Evolutionary conservation across 1,140 invertebrate genomes (phyloP), one percentile per base, ranked within the genome.

Genomic region (Centruroides sculpturatus): DNA sequence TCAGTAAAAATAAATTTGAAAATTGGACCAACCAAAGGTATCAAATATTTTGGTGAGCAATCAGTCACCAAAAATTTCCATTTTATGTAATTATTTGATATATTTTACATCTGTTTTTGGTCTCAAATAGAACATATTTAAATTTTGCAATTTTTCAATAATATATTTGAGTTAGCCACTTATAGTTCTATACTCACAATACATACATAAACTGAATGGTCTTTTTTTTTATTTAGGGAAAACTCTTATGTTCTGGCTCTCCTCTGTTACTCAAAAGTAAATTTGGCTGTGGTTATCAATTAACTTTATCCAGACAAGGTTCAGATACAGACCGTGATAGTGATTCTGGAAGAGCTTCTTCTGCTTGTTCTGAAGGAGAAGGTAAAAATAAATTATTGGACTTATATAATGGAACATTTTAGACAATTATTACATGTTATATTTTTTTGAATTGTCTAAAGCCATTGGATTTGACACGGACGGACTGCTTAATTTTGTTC

Each of bases 231-330:
- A 48, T 23, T 11, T 34, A 64, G 63, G 80, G 80, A 34, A 71
- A 76, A 61, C 69, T 82, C 11, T 70, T 75, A 36, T 76, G 77
- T 63, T 70, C 71, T 62, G 80, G 80, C 6, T 78, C 78, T 4
- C 75, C 76, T 34, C 69, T 80, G n/a, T 78, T 77, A 63, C 69
- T 82, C 6, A 81, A 81, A 64, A 73, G 69, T 57, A 69, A 69
- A n/a, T 80, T 77, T 68, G 78, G 78, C 55, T 75, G 74, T 64
- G 78, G 80, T n/a, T 79, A 80, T 66, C 70, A 72, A 5, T 66
- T 78, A 36, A 62, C 54, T 34, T 12, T 62, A 11, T 6, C 9
- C 54, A 11, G 61, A 55, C 49, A 62, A 55, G 5, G 12, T 47
- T 6, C 53, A 55, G 47, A 63, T 7, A 60, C 56, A 13, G 57